These are phyloP conservation scores for Rhorus exstirpatorius DNA, from an alignment of 2,888 invertebrate species.

Conservation along the genomic window DNA sequence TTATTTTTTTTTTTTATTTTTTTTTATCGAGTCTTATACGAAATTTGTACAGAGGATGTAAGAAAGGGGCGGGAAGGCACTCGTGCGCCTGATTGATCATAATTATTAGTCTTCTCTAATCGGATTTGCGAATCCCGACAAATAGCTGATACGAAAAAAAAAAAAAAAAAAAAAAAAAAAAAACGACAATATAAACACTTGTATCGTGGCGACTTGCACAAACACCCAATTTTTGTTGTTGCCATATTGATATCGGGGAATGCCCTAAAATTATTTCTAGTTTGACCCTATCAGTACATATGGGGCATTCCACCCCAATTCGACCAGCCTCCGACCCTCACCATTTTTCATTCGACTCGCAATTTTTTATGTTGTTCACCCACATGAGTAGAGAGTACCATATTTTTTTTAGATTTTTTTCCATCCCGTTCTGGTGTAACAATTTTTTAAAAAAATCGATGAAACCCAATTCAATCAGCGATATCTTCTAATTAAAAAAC, in stretches of 20 bases:
- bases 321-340: no score
- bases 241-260: constrained; percentile 36
- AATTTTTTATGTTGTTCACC: no score
- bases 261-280: constrained; percentile 14
- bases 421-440: background rate
- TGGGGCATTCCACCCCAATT: no score
- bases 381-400: no score
- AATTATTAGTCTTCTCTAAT: no score
- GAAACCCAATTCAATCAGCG: no score
- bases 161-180: constrained; percentile 43
- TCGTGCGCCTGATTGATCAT: no score
- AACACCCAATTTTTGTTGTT: constrained; percentile 37
- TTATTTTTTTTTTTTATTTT: constrained; percentile 35
- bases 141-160: constrained; percentile 34
- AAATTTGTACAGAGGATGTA: constrained; percentile 35
- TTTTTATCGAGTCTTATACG: constrained; percentile 46
- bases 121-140: constrained; percentile 25
- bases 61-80: constrained; percentile 4
- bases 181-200: constrained; percentile 59
- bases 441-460: no score
- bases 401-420: no score
- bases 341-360: no score
- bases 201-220: constrained; percentile 48
- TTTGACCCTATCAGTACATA: constrained; percentile 20
- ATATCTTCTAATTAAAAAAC: no score